These are phyloP conservation scores for Batillaria attramentaria DNA, from an alignment of 1,140 invertebrate species.

Conservation along the genomic window DNA sequence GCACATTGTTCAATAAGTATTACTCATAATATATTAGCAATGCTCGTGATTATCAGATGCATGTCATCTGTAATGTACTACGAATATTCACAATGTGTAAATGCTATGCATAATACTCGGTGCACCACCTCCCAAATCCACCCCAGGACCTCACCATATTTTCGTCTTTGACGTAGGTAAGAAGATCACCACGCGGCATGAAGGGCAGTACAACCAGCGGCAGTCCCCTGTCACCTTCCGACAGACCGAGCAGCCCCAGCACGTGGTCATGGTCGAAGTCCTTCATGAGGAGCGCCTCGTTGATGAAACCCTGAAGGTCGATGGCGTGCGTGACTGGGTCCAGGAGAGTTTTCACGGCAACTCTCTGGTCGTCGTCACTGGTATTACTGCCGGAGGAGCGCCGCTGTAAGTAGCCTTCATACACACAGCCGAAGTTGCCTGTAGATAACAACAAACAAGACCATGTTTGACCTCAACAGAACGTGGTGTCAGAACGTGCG, in stretches of 20 bases:
- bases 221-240: constrained; percentile 57
- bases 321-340: constrained; percentile 34
- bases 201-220: constrained; percentile 72
- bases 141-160: constrained; percentile 54
- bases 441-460: constrained; percentile 3
- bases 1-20: background rate
- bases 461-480: background rate
- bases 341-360: constrained; percentile 72
- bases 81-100: background rate
- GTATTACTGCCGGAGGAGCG: constrained; percentile 49
- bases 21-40: background rate
- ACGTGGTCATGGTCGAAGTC: constrained; percentile 72
- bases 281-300: constrained; percentile 73
- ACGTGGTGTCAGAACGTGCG: background rate
- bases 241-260: constrained; percentile 69
- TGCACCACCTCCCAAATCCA: background rate
- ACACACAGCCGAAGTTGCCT: constrained; percentile 72
- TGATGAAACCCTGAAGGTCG: constrained; percentile 54
- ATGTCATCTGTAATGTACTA: background rate
- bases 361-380: constrained; percentile 47
- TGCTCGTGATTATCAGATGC: background rate
- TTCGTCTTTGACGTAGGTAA: constrained; percentile 67
- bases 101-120: background rate
- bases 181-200: constrained; percentile 71
- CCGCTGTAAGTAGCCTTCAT: constrained; percentile 58